These are phyloP conservation scores for Apostichopus leukothele DNA, from an alignment of 53 echinoderm and acorn worm genomes.

Conservation along the genomic window DNA sequence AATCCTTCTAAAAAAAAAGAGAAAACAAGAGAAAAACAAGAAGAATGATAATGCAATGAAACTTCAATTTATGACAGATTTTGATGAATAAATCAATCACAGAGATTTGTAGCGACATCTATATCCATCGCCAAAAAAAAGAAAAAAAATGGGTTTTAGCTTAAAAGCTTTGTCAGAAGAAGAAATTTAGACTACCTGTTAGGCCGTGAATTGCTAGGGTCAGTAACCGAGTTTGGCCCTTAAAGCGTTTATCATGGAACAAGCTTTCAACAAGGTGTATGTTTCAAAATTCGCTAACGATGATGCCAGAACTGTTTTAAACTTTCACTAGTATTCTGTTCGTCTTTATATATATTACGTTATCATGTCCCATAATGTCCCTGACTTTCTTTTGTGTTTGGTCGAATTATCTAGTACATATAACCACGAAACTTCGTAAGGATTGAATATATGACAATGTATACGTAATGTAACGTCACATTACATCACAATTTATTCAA, in stretches of 20 bases:
- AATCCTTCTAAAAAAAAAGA: too few species aligned
- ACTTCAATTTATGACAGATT: not conserved
- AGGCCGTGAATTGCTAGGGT: not conserved
- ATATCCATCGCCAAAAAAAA: not conserved
- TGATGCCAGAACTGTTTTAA: not conserved
- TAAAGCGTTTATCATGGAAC: not conserved
- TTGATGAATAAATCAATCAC: not conserved
- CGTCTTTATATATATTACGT: too few species aligned
- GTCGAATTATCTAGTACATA: too few species aligned
- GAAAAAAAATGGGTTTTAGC: not conserved
- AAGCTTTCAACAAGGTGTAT: not conserved
- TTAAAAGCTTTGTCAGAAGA: not conserved
- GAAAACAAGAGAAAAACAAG: too few species aligned
- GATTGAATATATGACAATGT: too few species aligned
- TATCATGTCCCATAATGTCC: too few species aligned
- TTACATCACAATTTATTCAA: too few species aligned
- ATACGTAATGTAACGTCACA: too few species aligned
- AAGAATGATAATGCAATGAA: not conserved
- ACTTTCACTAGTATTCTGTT: not conserved
- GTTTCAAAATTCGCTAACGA: not conserved
- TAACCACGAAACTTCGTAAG: too few species aligned
- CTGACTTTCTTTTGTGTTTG: too few species aligned
- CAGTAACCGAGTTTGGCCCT: not conserved
- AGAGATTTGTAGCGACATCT: too few species aligned
- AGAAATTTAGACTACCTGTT: not conserved